phyloP scores from a whole-genome alignment of 1,140 invertebrate genomes.

The Macrocentrus cingulum region DNA sequence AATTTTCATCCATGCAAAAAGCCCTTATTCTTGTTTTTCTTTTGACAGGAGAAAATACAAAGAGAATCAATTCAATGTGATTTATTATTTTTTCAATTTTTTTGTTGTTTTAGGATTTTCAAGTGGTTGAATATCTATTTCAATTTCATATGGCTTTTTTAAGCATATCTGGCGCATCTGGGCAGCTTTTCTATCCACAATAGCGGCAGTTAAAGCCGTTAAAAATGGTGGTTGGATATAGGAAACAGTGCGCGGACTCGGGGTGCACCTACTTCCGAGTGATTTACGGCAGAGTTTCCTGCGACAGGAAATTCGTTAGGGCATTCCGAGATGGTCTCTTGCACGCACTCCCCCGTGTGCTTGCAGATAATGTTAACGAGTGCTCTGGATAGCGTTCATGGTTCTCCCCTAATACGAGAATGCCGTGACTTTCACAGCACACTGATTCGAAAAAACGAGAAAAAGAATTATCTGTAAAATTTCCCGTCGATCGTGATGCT shows the following conservation, averaged over 20 bases:
- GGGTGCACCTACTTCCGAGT: conserved; percentile 31
- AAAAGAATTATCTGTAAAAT: too few relatives aligned
- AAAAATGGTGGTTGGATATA: conserved; percentile 20
- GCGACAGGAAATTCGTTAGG: conserved; percentile 36
- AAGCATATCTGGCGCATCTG: too few relatives aligned
- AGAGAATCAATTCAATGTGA: too few relatives aligned
- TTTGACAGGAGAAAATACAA: too few relatives aligned
- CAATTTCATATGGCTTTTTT: too few relatives aligned
- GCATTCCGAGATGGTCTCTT: conserved; percentile 31
- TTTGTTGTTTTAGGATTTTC: too few relatives aligned
- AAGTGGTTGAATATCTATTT: too few relatives aligned
- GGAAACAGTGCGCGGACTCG: conserved; percentile 21
- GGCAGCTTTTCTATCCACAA: conserved; percentile 4
- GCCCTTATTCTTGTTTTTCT: too few relatives aligned
- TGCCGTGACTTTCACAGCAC: conserved; percentile 31
- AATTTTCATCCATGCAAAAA: too few relatives aligned
- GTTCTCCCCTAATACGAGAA: conserved; percentile 32
- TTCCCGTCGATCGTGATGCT: too few relatives aligned
- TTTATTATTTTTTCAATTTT: too few relatives aligned
- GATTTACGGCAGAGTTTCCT: conserved; percentile 31
- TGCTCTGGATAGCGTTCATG: conserved; percentile 27
- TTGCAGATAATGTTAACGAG: conserved; percentile 35
- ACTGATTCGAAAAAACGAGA: conserved; percentile 18
- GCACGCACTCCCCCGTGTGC: conserved; percentile 32
- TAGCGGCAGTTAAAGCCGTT: conserved; percentile 21